Evolutionary conservation across 2,113 vertebrate species (phyloP).

Genomic region (human (Homo sapiens)): GRCh38 chr3:189817501-189818000

Average conservation of each 20-base stretch:
- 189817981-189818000: slow-evolving; percentile 71
- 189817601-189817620: background rate
- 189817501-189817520: slow-evolving; percentile 64
- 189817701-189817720: background rate
- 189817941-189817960: background rate
- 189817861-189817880: slow-evolving; percentile 68
- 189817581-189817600: background rate
- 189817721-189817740: background rate
- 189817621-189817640: background rate
- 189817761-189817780: background rate
- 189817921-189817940: background rate
- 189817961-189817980: slow-evolving; percentile 71
- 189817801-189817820: background rate
- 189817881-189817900: slow-evolving; percentile 68
- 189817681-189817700: background rate
- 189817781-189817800: background rate
- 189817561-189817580: slow-evolving; percentile 35
- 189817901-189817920: slow-evolving; percentile 62
- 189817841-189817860: slow-evolving; percentile 41
- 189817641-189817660: background rate
- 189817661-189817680: background rate
- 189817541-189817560: slow-evolving; percentile 29
- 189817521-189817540: background rate
- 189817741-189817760: background rate
- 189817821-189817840: background rate